These are phyloP conservation scores for Halisarca cf. caerulea DNA, from an alignment of 37 sponge, comb jelly and placozoan species.

Conservation along the genomic window DNA sequence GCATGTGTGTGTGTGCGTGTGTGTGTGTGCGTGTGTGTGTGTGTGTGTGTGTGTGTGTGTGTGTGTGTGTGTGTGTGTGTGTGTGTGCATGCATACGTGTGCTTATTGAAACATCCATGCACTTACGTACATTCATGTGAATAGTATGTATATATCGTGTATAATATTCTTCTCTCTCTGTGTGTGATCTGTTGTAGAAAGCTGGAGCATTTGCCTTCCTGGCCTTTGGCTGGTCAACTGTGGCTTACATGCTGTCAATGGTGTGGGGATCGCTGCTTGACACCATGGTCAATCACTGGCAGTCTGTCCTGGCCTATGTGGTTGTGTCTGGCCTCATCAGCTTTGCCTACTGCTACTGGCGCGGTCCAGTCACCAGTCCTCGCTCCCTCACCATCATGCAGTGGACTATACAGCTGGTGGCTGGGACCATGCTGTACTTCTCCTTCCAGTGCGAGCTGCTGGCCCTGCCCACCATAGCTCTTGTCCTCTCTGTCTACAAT, in stretches of 20 bases:
- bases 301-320: slow-evolving; percentile 43
- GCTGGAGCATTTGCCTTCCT: slow-evolving; percentile 22
- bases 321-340: slow-evolving; percentile 51
- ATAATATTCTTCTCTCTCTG: too few relatives aligned
- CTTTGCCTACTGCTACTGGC: slow-evolving; percentile 66
- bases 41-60: too few relatives aligned
- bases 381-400: slow-evolving; percentile 62
- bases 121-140: too few relatives aligned
- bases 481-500: not conserved
- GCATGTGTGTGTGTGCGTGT: too few relatives aligned
- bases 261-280: not conserved
- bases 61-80: too few relatives aligned
- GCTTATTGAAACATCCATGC: too few relatives aligned
- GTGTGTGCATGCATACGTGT: too few relatives aligned
- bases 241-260: not conserved
- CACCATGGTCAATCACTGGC: slow-evolving; percentile 26
- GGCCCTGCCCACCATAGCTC: not conserved
- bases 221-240: not conserved
- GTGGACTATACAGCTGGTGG: slow-evolving; percentile 63
- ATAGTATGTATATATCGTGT: too few relatives aligned
- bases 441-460: slow-evolving; percentile 30
- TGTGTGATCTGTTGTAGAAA: not conserved
- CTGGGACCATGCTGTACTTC: slow-evolving; percentile 29
- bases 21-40: too few relatives aligned
- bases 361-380: slow-evolving; percentile 14